These are phyloP conservation scores for Darevskia mixta DNA, from an alignment of 2,797 vertebrate genomes.

Conservation along the genomic window DNA sequence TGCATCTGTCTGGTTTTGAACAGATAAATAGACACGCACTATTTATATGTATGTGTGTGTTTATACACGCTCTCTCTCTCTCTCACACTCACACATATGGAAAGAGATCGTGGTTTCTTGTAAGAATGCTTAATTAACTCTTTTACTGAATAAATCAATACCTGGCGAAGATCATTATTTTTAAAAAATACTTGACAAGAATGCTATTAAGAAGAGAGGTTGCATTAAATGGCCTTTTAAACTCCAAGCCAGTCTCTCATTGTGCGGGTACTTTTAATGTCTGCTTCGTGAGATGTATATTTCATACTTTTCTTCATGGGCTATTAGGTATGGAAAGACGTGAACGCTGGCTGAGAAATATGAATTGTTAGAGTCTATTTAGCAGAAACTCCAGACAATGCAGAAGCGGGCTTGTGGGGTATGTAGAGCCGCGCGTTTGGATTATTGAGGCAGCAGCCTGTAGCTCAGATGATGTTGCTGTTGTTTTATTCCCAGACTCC, in stretches of 20 bases:
- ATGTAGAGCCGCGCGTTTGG: slow-evolving; percentile 61
- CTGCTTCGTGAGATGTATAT: slow-evolving; percentile 69
- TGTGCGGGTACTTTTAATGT: slow-evolving; percentile 72
- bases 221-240: slow-evolving; percentile 69
- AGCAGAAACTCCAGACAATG: slow-evolving; percentile 78
- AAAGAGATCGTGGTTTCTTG: slow-evolving; percentile 26
- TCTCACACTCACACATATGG: not conserved
- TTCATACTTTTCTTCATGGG: slow-evolving; percentile 85
- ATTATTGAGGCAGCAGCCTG: slow-evolving; percentile 66
- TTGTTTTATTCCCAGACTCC: slow-evolving; percentile 34
- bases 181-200: slow-evolving; percentile 26
- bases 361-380: slow-evolving; percentile 90
- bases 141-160: slow-evolving; percentile 42
- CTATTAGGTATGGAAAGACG: slow-evolving; percentile 88
- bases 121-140: slow-evolving; percentile 33
- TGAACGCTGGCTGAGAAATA: slow-evolving; percentile 88
- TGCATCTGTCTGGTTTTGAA: slow-evolving; percentile 37
- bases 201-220: slow-evolving; percentile 57
- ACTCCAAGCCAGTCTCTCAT: slow-evolving; percentile 67
- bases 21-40: not conserved
- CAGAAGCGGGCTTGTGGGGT: slow-evolving; percentile 67
- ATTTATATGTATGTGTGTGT: not conserved
- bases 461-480: slow-evolving; percentile 11
- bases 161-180: slow-evolving; percentile 34
- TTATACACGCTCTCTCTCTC: too few relatives aligned